Evolutionary conservation across 2,888 invertebrate species (phyloP), one percentile per base, ranked within the genome.

Genomic region (Odontomyia ornata): DNA sequence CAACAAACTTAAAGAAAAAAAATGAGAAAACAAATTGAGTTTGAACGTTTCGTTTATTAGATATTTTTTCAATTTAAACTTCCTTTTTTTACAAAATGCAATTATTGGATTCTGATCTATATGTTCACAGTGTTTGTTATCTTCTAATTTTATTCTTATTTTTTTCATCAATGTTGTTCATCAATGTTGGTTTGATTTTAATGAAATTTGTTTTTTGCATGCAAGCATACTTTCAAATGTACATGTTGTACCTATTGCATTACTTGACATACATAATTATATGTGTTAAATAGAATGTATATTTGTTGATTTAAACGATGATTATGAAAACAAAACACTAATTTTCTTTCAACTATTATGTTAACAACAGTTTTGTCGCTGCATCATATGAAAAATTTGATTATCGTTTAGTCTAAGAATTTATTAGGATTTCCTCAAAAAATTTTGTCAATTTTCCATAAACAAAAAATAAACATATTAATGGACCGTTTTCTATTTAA

Each of bases 341-440:
- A 76, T 73, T 46, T 36, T 52, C 21, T 36, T 21, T 77, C 36
- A 76, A 73, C 65, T 73, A 76, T 75, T 76, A 9, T 36, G 76
- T 79, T 65, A 79, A 81, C 80, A 79, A 82, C 84, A 86, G 86
- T 84, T 85, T 83, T 82, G 85, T 83, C 83, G 83, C 85, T 84
- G 85, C 86, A 85, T 85, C 86, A 83, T 86, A 86, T 84, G 86
- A 86, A 86, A 86, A 85, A 83, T 86, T 86, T 78, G 80, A 79
- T 77, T 78, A 79, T 86, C 86, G 86, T 84, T 85, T 85, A 85
- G 84, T 85, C 84, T 86, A 78, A 71, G 46, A 72, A 76, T 73
- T 77, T 76, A 65, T 73, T 73, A 57, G 73, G 57, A 36, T 5
- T 25, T 23, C 1, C 73, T 60, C 57, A 57, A 30, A 25, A 36